A percentile compares a stretch with the other conserved stretches of the same genome.
These are phyloP conservation scores for Novumbra hubbsi DNA, from an alignment of 2,797 vertebrate genomes.

Conservation along the genomic window DNA sequence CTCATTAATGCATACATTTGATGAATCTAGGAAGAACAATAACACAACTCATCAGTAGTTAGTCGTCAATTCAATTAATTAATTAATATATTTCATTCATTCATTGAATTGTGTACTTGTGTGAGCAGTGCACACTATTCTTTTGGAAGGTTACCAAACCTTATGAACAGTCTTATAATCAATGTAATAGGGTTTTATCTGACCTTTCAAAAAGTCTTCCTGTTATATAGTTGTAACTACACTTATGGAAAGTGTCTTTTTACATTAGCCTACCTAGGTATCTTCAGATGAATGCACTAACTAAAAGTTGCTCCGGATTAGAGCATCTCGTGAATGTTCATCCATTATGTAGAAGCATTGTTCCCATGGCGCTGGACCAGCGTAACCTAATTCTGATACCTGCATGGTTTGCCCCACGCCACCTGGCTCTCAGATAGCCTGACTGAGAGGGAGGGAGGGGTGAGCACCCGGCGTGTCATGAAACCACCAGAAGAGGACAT, in stretches of 20 bases:
- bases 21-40: too few species aligned
- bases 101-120: background rate
- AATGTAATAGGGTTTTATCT: too few species aligned
- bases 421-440: conserved; percentile 27
- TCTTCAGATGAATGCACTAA: too few species aligned
- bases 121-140: background rate
- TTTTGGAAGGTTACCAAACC: background rate
- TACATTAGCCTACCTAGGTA: too few species aligned
- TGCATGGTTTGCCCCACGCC: background rate
- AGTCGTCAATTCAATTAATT: background rate
- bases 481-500: conserved; percentile 43
- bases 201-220: too few species aligned
- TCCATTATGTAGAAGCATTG: background rate
- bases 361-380: background rate
- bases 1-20: too few species aligned
- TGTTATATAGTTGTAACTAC: too few species aligned
- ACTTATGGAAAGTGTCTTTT: too few species aligned
- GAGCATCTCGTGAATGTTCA: background rate
- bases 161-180: background rate
- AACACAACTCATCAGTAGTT: too few species aligned
- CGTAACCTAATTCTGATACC: background rate
- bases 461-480: background rate
- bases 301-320: too few species aligned
- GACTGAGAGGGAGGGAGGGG: conserved; percentile 11
- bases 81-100: background rate